A percentile compares a stretch with the other conserved stretches of the same genome.
These are phyloP conservation scores for Stegana nigrithorax DNA, from an alignment of 2,888 invertebrate genomes.

Conservation along the genomic window DNA sequence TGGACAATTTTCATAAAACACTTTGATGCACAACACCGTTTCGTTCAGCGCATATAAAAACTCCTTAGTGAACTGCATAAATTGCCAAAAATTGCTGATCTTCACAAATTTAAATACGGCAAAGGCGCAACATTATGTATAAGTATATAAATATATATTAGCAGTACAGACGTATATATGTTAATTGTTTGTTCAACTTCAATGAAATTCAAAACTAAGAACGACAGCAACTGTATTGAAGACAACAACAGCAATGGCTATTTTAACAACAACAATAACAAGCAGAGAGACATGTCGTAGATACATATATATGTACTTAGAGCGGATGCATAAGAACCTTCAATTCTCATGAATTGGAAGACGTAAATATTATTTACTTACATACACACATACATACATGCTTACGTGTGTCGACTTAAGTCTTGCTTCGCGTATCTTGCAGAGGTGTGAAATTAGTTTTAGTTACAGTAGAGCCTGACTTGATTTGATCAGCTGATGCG, in stretches of 20 bases:
- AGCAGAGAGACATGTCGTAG: not conserved
- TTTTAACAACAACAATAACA: too few species aligned
- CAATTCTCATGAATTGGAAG: conserved; percentile 7
- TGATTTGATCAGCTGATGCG: too few species aligned
- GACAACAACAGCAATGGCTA: too few species aligned
- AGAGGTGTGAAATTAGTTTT: too few species aligned
- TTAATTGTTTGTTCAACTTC: conserved; percentile 29
- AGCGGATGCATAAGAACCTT: not conserved
- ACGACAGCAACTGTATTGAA: too few species aligned
- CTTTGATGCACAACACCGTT: not conserved
- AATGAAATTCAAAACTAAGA: conserved; percentile 35
- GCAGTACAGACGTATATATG: not conserved
- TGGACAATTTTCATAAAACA: not conserved
- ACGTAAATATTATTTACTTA: too few species aligned
- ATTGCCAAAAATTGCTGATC: conserved; percentile 1
- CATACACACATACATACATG: too few species aligned
- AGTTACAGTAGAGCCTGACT: too few species aligned
- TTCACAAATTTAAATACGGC: conserved; percentile 1
- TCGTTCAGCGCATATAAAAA: not conserved
- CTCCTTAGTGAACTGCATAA: not conserved
- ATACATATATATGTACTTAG: not conserved
- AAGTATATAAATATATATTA: not conserved
- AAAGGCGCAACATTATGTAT: not conserved
- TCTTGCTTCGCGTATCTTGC: too few species aligned
- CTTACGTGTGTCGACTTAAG: too few species aligned